phyloP scores from a whole-genome alignment of 2,797 vertebrate genomes.

The Syndactyla subalaris region DNA sequence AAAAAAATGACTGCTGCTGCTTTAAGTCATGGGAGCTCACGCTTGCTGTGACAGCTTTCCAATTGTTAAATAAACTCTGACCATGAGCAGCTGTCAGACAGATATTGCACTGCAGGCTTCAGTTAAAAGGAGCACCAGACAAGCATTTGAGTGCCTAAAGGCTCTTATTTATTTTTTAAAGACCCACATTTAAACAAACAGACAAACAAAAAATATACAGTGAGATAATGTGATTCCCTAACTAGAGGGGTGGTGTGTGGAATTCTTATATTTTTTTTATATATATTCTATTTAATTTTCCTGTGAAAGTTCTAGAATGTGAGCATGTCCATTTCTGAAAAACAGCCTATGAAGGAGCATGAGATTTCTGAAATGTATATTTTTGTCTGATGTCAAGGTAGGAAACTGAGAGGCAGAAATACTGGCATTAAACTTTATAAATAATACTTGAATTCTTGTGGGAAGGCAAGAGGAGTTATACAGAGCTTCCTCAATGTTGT shows the following conservation, averaged over 20 bases:
- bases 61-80: constrained; percentile 67
- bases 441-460: not conserved
- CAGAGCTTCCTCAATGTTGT: not conserved
- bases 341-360: not conserved
- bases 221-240: not conserved
- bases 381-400: not conserved
- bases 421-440: not conserved
- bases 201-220: not conserved
- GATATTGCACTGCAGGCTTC: constrained; percentile 22
- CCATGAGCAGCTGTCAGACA: constrained; percentile 63
- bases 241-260: too few relatives aligned
- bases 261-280: not conserved
- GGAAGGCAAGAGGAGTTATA: not conserved
- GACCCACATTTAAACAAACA: not conserved
- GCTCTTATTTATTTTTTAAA: not conserved
- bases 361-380: not conserved
- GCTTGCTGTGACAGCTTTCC: constrained; percentile 62
- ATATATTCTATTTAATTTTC: not conserved
- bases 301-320: not conserved
- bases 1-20: constrained; percentile 25
- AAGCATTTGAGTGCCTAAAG: not conserved
- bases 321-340: not conserved
- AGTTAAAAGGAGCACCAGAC: constrained; percentile 6
- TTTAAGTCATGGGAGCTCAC: constrained; percentile 56
- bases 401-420: not conserved